A percentile compares a stretch with the other conserved stretches of the same genome.
These are phyloP conservation scores for Dryocosmus kuriphilus DNA, from an alignment of 2,888 invertebrate genomes.

Conservation along the genomic window DNA sequence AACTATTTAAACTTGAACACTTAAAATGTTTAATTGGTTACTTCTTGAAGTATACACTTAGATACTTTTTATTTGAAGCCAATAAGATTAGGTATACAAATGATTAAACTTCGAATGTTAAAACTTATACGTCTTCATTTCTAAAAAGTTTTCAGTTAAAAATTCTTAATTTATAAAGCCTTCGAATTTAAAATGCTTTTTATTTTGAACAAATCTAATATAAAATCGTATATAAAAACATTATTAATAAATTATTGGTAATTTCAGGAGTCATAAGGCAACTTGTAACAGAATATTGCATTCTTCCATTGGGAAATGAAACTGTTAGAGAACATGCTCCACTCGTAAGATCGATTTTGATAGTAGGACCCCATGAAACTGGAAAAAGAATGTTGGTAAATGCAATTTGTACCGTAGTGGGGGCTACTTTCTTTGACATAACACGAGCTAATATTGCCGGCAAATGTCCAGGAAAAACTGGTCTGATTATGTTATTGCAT, in stretches of 20 bases:
- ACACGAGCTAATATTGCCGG: slow-evolving; percentile 95
- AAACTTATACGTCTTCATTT: no score
- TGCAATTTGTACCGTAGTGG: slow-evolving; percentile 93
- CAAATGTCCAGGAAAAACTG: slow-evolving; percentile 97
- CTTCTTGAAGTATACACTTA: no score
- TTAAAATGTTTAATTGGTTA: no score
- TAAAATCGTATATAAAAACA: no score
- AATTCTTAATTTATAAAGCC: background rate
- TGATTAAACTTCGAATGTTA: no score
- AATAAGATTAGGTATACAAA: no score
- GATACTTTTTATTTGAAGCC: no score
- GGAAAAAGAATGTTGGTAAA: slow-evolving; percentile 94
- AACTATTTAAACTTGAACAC: no score
- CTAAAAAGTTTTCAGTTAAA: no score
- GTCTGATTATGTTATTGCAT: slow-evolving; percentile 95
- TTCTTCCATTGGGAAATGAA: slow-evolving; percentile 90
- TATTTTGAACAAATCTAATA: background rate
- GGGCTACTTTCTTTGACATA: slow-evolving; percentile 93
- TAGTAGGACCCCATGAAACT: slow-evolving; percentile 90
- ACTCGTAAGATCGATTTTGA: slow-evolving; percentile 87
- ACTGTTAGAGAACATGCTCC: slow-evolving; percentile 85
- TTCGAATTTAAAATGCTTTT: background rate
- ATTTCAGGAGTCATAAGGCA: slow-evolving; percentile 87
- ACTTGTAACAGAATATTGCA: slow-evolving; percentile 91
- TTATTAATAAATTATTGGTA: background rate